Conservation (phyloP, 2,797 vertebrate genomes). For the Dendrocincla tyrannina region DNA sequence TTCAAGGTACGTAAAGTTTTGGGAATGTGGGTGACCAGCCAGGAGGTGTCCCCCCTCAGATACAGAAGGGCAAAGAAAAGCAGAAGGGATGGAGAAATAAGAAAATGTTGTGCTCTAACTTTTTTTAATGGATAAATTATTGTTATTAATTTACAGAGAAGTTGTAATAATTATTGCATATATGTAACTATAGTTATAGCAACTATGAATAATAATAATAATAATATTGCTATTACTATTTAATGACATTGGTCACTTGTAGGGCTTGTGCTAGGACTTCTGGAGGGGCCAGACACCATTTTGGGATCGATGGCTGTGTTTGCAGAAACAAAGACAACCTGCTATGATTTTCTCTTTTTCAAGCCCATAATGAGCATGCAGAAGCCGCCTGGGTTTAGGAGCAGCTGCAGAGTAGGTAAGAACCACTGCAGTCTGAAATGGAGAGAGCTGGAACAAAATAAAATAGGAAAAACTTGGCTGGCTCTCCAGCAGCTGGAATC, state of each 20-base stretch:
- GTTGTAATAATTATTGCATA: background rate
- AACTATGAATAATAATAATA: background rate
- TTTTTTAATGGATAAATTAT: background rate
- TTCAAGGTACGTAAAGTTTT: background rate
- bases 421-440: background rate
- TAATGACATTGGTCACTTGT: background rate
- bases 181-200: background rate
- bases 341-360: background rate
- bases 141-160: background rate
- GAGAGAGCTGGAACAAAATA: background rate
- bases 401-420: background rate
- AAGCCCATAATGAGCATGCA: background rate
- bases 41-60: fast-evolving
- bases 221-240: background rate
- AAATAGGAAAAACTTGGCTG: background rate
- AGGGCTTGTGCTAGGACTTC: background rate
- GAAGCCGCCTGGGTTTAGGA: background rate
- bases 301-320: background rate
- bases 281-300: fast-evolving
- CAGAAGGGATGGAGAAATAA: background rate
- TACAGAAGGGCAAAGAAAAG: background rate
- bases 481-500: background rate
- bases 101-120: background rate
- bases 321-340: background rate
- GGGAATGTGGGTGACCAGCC: background rate